Evolutionary conservation across 2,113 vertebrate genomes (phyloP).

Genomic region (Thermophis baileyi): DNA sequence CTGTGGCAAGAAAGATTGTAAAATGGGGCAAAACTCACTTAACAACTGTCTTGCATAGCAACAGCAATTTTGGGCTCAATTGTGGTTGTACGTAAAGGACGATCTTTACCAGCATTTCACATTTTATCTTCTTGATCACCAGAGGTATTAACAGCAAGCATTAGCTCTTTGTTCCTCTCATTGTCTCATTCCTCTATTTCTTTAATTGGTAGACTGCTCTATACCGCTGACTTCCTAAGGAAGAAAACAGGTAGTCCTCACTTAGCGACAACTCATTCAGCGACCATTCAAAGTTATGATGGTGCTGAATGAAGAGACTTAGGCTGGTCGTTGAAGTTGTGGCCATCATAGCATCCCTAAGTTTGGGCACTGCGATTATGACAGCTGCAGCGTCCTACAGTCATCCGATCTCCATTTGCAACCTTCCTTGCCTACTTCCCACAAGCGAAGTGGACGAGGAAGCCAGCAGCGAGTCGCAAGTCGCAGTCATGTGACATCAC

Average conservation of each 20-base stretch:
- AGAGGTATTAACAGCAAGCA: not conserved
- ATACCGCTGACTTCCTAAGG: not conserved
- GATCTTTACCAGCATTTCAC: not conserved
- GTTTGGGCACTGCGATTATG: not conserved
- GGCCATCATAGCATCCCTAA: not conserved
- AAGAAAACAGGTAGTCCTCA: not conserved
- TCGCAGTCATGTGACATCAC: not conserved
- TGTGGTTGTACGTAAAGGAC: not conserved
- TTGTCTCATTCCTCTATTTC: not conserved
- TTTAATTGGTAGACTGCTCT: not conserved
- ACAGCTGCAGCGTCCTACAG: not conserved
- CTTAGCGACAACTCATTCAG: not conserved
- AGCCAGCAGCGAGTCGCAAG: not conserved
- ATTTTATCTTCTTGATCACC: not conserved
- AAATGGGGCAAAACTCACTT: not conserved
- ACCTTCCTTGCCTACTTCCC: not conserved
- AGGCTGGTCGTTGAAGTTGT: not conserved
- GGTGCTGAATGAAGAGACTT: not conserved
- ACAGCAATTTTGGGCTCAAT: not conserved
- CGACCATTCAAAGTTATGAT: not conserved
- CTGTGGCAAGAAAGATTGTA: not conserved
- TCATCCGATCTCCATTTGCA: not conserved
- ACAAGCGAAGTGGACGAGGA: not conserved
- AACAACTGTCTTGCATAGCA: not conserved
- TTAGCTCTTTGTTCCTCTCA: not conserved